A percentile compares a stretch with the other conserved stretches of the same genome.
These are phyloP conservation scores for Spodoptera littoralis DNA, from an alignment of 2,888 invertebrate genomes.

Conservation along the genomic window DNA sequence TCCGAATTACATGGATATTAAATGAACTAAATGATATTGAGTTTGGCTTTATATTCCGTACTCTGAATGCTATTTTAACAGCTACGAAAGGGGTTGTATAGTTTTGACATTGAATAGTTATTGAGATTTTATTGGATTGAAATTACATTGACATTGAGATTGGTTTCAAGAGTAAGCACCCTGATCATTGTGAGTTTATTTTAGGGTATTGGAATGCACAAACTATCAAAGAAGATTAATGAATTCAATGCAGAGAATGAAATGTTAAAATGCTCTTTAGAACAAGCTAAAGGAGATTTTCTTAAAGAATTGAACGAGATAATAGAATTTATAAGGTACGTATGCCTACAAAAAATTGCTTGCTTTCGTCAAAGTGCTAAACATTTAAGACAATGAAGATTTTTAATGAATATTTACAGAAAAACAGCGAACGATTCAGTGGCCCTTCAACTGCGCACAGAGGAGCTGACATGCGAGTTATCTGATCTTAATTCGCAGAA, in stretches of 20 bases:
- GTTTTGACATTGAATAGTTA: too few species aligned
- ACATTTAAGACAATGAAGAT: constrained; percentile 8
- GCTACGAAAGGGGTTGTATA: too few species aligned
- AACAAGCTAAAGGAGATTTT: constrained; percentile 73
- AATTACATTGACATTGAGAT: too few species aligned
- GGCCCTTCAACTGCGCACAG: constrained; percentile 70
- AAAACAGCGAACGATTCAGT: constrained; percentile 74
- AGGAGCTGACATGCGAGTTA: constrained; percentile 71
- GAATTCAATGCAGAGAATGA: constrained; percentile 80
- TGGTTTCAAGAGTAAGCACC: too few species aligned
- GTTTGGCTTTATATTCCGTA: too few species aligned
- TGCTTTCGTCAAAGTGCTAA: too few species aligned
- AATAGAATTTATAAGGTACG: constrained; percentile 72
- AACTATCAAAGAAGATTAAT: constrained; percentile 74
- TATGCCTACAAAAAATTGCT: background rate
- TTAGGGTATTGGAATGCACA: constrained; percentile 69
- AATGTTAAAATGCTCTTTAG: constrained; percentile 70
- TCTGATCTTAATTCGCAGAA: constrained; percentile 75
- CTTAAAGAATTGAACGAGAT: constrained; percentile 70
- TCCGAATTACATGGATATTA: too few species aligned
- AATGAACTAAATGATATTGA: too few species aligned
- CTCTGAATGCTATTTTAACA: too few species aligned
- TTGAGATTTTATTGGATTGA: too few species aligned
- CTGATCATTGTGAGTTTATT: constrained; percentile 21
- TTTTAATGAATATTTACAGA: constrained; percentile 59